phyloP scores from a whole-genome alignment of 2,888 invertebrate genomes.

The Schizaphis graminum region DNA sequence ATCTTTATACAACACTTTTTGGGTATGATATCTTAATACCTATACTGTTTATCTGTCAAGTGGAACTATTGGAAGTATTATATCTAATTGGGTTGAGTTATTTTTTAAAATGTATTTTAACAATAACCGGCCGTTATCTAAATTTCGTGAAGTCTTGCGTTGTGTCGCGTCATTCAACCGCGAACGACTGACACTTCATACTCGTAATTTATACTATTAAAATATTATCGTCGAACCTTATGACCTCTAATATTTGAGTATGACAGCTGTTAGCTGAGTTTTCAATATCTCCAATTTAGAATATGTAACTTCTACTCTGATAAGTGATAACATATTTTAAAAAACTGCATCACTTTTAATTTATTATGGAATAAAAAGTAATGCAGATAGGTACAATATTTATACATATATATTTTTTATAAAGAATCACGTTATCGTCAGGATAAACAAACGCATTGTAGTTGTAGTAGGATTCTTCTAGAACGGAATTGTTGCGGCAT shows the following conservation, averaged over 20 bases:
- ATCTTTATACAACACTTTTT: background rate
- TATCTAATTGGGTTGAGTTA: constrained; percentile 30
- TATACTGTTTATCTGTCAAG: constrained; percentile 1
- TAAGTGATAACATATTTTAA: background rate
- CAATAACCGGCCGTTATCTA: constrained; percentile 20
- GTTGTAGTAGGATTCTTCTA: background rate
- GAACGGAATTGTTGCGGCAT: background rate
- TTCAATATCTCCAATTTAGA: background rate
- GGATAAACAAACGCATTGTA: background rate
- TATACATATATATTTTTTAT: background rate
- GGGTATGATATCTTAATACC: background rate
- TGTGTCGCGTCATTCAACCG: background rate
- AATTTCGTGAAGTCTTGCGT: constrained; percentile 21
- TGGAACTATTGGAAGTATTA: background rate
- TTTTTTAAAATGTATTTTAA: constrained; percentile 11
- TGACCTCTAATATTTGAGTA: constrained; percentile 13
- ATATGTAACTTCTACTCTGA: background rate
- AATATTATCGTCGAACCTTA: background rate
- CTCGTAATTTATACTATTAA: background rate
- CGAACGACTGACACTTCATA: background rate
- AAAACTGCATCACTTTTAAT: background rate
- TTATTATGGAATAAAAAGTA: background rate
- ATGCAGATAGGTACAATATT: background rate
- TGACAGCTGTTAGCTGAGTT: background rate
- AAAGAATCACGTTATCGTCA: background rate